These are phyloP conservation scores for Lordiphosa fenestrarum DNA, from an alignment of 2,888 invertebrate species.

Conservation along the genomic window DNA sequence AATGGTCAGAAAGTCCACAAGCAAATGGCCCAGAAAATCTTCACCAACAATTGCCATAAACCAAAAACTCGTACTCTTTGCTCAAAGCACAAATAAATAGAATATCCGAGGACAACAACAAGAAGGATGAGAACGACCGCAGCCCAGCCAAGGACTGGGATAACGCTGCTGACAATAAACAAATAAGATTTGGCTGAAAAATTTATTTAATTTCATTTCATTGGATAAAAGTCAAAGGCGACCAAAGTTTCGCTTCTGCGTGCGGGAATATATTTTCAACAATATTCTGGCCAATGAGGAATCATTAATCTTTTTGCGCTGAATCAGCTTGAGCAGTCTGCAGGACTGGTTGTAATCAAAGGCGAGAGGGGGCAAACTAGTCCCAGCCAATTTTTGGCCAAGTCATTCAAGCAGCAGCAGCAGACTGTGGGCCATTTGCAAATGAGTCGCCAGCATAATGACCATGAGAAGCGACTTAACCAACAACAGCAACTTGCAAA, in stretches of 20 bases:
- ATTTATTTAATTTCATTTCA: constrained; percentile 71
- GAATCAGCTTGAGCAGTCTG: constrained; percentile 59
- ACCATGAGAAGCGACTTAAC: constrained; percentile 37
- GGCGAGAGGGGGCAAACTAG: constrained; percentile 20
- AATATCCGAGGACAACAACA: constrained; percentile 39
- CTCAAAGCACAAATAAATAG: constrained; percentile 43
- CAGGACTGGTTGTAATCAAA: constrained; percentile 1
- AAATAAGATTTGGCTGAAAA: constrained; percentile 68
- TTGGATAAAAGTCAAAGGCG: constrained; percentile 56
- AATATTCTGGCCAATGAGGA: constrained; percentile 43
- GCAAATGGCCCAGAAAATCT: constrained; percentile 69
- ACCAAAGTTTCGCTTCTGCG: constrained; percentile 15
- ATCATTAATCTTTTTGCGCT: constrained; percentile 72
- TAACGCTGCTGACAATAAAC: constrained; percentile 52
- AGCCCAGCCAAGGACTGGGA: constrained; percentile 22
- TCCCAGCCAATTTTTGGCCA: constrained; percentile 40
- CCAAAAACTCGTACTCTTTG: constrained; percentile 31
- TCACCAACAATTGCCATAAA: constrained; percentile 62
- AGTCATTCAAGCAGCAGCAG: constrained; percentile 32
- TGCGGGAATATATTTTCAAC: constrained; percentile 29
- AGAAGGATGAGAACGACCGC: constrained; percentile 12
- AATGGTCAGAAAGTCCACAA: constrained; percentile 57
- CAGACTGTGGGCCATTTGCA: constrained; percentile 59
- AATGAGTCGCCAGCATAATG: constrained; percentile 56
- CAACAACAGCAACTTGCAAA: constrained; percentile 31